These are phyloP conservation scores for Lomographa bimaculata DNA, from an alignment of 2,888 invertebrate genomes.

Conservation along the genomic window DNA sequence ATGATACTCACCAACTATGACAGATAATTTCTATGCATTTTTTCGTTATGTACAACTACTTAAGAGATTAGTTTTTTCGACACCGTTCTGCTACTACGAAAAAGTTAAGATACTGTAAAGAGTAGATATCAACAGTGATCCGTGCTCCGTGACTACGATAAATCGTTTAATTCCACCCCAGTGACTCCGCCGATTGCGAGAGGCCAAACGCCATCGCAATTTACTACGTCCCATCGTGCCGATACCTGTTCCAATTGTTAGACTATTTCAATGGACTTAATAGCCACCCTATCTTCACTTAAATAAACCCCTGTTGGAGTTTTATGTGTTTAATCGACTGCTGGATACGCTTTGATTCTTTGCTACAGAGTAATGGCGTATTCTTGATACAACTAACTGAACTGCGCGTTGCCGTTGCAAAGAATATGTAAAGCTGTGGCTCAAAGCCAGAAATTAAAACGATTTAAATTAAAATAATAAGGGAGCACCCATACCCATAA, in stretches of 20 bases:
- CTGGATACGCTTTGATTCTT: not conserved
- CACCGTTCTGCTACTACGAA: too few species aligned
- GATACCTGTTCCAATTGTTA: constrained; percentile 53
- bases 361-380: too few species aligned
- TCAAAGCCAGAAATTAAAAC: too few species aligned
- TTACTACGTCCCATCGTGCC: constrained; percentile 54
- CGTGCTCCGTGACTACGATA: constrained; percentile 71
- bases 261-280: constrained; percentile 51
- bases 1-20: too few species aligned
- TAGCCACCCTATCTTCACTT: constrained; percentile 39
- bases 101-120: constrained; percentile 11
- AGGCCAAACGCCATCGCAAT: constrained; percentile 67
- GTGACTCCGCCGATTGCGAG: constrained; percentile 73
- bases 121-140: constrained; percentile 50
- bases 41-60: too few species aligned
- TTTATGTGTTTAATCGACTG: not conserved
- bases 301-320: constrained; percentile 19
- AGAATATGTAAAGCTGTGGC: too few species aligned
- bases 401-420: too few species aligned
- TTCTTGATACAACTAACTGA: too few species aligned
- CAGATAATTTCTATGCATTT: too few species aligned
- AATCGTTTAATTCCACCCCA: constrained; percentile 78
- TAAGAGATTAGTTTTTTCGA: too few species aligned
- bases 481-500: too few species aligned
- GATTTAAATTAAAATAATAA: too few species aligned